Evolutionary conservation across 2,888 invertebrate genomes (phyloP).

Genomic region (Drosophila subquinaria): DNA sequence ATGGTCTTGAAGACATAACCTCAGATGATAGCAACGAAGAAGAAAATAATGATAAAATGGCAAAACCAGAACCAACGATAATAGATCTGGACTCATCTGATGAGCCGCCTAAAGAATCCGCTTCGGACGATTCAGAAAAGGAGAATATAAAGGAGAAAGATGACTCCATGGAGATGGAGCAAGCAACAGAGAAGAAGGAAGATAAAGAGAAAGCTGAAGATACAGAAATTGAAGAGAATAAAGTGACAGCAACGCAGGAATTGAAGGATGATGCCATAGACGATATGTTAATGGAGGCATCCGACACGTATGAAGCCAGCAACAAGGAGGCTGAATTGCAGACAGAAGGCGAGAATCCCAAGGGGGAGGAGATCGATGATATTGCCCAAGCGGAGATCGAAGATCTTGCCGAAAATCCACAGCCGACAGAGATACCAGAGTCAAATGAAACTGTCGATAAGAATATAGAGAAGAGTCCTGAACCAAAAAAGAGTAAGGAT

Average conservation of each 20-base stretch:
- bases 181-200: not conserved
- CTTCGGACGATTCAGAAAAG: not conserved
- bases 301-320: not conserved
- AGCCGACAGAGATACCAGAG: not conserved
- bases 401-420: not conserved
- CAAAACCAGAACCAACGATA: constrained; percentile 14
- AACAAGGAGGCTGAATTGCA: not conserved
- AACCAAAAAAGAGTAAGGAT: not conserved
- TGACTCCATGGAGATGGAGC: not conserved
- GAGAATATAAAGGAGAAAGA: not conserved
- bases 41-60: not conserved
- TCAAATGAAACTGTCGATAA: constrained; percentile 2
- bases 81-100: constrained; percentile 63
- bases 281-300: not conserved
- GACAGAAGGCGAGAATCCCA: not conserved
- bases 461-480: not conserved
- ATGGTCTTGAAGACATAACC: constrained; percentile 55
- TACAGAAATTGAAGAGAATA: not conserved
- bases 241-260: constrained; percentile 25
- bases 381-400: not conserved
- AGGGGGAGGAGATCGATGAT: not conserved
- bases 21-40: constrained; percentile 46
- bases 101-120: constrained; percentile 29
- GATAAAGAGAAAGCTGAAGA: not conserved
- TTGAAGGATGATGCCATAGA: constrained; percentile 15